A percentile compares a stretch with the other conserved stretches of the same genome.
Evolutionary conservation across 1,140 invertebrate genomes (phyloP).

Genomic region (Macrocentrus cingulum): DNA sequence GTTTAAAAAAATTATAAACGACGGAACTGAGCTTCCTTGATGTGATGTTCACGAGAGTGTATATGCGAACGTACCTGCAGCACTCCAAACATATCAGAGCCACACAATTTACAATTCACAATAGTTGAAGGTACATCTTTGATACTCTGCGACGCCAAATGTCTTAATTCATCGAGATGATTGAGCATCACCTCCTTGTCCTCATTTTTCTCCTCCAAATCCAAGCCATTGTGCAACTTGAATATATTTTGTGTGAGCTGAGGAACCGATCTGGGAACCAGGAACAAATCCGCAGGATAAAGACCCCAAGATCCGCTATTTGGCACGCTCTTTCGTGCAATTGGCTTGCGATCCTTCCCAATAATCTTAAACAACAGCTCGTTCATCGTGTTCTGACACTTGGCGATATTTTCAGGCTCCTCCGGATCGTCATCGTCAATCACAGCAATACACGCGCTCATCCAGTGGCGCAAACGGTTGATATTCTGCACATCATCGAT

Average conservation of each 20-base stretch:
- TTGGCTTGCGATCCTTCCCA: slow-evolving; percentile 29
- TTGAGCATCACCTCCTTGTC: slow-evolving; percentile 33
- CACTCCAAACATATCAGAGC: no score
- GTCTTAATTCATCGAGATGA: slow-evolving; percentile 38
- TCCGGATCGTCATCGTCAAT: slow-evolving; percentile 3
- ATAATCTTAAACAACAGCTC: slow-evolving; percentile 35
- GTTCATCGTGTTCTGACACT: slow-evolving; percentile 43
- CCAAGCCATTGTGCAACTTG: slow-evolving; percentile 60
- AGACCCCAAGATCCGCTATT: slow-evolving; percentile 39
- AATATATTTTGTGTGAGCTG: slow-evolving; percentile 60
- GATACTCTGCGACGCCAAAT: slow-evolving; percentile 25
- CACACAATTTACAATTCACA: no score
- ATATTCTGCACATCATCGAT: slow-evolving; percentile 66
- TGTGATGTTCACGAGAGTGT: no score
- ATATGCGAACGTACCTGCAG: no score
- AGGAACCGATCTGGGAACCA: slow-evolving; percentile 35
- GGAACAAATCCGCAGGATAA: slow-evolving; percentile 39
- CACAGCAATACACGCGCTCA: slow-evolving; percentile 44
- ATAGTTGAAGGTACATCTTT: no score
- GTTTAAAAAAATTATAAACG: no score
- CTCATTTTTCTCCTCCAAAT: slow-evolving; percentile 42
- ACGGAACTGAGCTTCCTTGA: no score
- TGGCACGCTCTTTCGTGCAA: slow-evolving; percentile 22
- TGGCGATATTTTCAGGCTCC: slow-evolving; percentile 28
- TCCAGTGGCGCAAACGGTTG: slow-evolving; percentile 51